Base-by-base conservation (phyloP, 2,888 invertebrate genomes). In the Dorcus hopei region DNA sequence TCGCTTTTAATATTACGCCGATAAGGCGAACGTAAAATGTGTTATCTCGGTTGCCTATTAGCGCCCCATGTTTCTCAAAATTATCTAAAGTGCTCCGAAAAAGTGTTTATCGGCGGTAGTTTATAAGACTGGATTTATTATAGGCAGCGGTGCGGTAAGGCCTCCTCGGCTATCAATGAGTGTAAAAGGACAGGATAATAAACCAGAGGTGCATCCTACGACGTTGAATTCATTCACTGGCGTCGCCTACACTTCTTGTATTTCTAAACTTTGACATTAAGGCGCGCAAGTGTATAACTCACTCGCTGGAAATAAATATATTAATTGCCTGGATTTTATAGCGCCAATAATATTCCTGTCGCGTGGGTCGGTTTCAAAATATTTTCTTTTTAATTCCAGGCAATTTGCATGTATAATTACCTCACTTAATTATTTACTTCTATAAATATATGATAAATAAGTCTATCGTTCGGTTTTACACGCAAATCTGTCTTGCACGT, bases 261-360 rank as follows among this genome's bases (percentile, higher is more conserved):
- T 42, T 33, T 42, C 33, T 55, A 50, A 55, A 55, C 49, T 55
- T 55, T 33, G 49, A 26, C 55, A 50, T 55, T 50, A 42, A 55
- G 23, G 53, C n/a, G 53, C 26, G 26, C 26, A 33, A 33, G 26
- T 33, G 26, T 33, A 33, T 33, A 33, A 33, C 26, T 33, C 26
- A 33, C 26, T 33, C 26, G 26, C 26, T 33, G 26, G 26, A 33
- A 33, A 33, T 33, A 33, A 33, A 33, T 33, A 33, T 33, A 33
- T 33, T 33, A 33, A 33, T 33, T 33, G 26, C 26, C 26, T 33
- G 26, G 26, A 33, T 33, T 33, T 33, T 33, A 33, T 33, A 33
- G 26, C 26, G 26, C 26, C 26, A 33, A 33, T 33, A 33, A 33
- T 33, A 33, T 33, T 6, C 26, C 26, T 33, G 26, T 33, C 26